Evolutionary conservation across 2,888 invertebrate species (phyloP).

Genomic region (Paralinhomoeus sp.): DNA sequence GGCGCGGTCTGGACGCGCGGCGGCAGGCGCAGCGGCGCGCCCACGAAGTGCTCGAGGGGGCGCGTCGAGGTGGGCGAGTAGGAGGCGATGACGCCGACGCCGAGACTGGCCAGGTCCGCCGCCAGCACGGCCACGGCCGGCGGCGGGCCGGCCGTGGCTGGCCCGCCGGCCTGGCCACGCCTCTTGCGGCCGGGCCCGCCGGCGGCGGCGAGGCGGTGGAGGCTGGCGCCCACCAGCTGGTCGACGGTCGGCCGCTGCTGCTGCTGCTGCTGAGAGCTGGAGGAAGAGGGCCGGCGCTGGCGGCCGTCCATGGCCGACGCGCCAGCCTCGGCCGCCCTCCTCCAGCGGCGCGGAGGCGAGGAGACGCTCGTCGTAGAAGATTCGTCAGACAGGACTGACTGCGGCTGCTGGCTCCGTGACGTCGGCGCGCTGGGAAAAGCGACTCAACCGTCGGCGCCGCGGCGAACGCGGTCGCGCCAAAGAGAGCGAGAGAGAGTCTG

Average conservation of each 20-base stretch:
- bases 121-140: background rate
- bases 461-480: too few species aligned
- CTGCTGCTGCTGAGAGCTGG: background rate
- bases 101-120: background rate
- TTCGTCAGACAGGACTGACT: too few species aligned
- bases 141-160: background rate
- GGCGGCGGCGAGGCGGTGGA: background rate
- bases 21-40: background rate
- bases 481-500: too few species aligned
- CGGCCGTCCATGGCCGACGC: background rate
- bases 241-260: background rate
- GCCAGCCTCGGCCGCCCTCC: too few species aligned
- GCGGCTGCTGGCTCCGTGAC: too few species aligned
- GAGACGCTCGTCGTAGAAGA: too few species aligned
- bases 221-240: slow-evolving; percentile 1
- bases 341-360: too few species aligned
- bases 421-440: too few species aligned
- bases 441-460: too few species aligned
- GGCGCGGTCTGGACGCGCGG: slow-evolving; percentile 8
- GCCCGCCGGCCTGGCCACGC: background rate
- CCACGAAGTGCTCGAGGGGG: slow-evolving; percentile 1
- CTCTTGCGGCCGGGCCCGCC: background rate
- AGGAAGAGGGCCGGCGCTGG: background rate
- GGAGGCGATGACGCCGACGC: slow-evolving; percentile 5
- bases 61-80: slow-evolving; percentile 12